These are phyloP conservation scores for Rhamphomyia laevipes DNA, from an alignment of 2,888 invertebrate genomes.

Conservation along the genomic window DNA sequence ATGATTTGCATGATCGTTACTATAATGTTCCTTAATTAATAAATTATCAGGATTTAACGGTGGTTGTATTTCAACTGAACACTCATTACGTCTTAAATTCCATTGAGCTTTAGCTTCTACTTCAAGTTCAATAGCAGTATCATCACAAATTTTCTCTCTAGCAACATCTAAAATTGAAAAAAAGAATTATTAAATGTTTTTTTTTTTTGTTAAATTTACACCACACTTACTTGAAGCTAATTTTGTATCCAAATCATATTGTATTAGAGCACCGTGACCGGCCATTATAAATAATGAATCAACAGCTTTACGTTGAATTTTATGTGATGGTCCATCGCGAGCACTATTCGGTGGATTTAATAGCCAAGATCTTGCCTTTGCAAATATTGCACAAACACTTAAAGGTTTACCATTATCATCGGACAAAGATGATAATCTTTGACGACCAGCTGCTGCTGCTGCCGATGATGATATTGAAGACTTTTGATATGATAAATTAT, in stretches of 20 bases:
- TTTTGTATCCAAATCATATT: constrained; percentile 77
- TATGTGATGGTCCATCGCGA: constrained; percentile 33
- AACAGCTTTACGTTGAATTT: constrained; percentile 45
- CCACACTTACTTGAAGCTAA: constrained; percentile 39
- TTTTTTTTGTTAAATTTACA: background rate
- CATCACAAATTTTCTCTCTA: constrained; percentile 77
- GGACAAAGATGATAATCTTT: constrained; percentile 57
- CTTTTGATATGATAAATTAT: constrained; percentile 14
- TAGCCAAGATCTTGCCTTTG: constrained; percentile 63
- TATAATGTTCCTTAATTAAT: constrained; percentile 41
- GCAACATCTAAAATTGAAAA: constrained; percentile 46
- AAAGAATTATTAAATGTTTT: background rate
- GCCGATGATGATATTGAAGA: background rate
- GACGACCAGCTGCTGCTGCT: constrained; percentile 41
- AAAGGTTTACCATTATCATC: constrained; percentile 58
- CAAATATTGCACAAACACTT: constrained; percentile 68
- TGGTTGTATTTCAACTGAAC: constrained; percentile 53
- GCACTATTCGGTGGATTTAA: constrained; percentile 39
- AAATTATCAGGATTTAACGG: constrained; percentile 64
- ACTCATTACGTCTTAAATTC: constrained; percentile 56
- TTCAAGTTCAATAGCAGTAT: constrained; percentile 72
- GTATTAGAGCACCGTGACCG: constrained; percentile 74
- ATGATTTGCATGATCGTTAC: constrained; percentile 25
- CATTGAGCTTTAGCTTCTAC: constrained; percentile 84
- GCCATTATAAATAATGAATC: constrained; percentile 87